Base-by-base conservation (phyloP, 2,888 invertebrate species). In the Eristalis arbustorum region DNA sequence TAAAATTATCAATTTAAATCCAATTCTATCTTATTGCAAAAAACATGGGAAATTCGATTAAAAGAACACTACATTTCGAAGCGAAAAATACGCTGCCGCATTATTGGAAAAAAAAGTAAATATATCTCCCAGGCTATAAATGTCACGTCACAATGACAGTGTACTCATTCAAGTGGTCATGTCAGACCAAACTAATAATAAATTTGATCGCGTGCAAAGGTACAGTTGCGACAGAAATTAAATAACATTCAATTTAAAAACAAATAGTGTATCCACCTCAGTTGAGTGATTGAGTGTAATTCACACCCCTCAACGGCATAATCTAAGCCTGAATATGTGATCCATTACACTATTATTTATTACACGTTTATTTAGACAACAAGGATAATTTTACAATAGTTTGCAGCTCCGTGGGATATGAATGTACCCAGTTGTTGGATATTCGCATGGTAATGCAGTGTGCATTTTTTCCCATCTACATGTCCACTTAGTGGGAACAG, bases 11-110 rank as follows among this genome's bases (percentile, higher is more conserved):
- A 57, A 71, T 68, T 72, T 57, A 75, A 84, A 62, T 75, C 23
- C 13, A 63, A 75, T 1, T 62, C 37, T 49, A 69, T 66, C 59
- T 42, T 69, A 81, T 69, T 25, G 59, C 59, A 14, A 59, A 23
- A 59, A 59, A 23, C 25, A 59, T 23, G 59, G 25, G 59, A 59
- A 59, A 23, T 25, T 59, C 25, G 25, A 28, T 42, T n/a, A 62
- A 74, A 81, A 71, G 22, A 28, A 78, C 69, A 74, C 85, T 81
- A 81, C 85, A 81, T 81, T 74, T 76, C 85, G 77, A 73, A 25
- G 25, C 37, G 66, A 80, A 67, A 81, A 78, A 78, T 69, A 71
- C 73, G 49, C 81, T 72, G 69, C 73, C 56, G 69, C 64, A 80
- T 61, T 67, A 73, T 56, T 49, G 59, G 64, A 72, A 40, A 69